Evolutionary conservation across 2,888 invertebrate genomes (phyloP).

Genomic region (Abrostola tripartita): DNA sequence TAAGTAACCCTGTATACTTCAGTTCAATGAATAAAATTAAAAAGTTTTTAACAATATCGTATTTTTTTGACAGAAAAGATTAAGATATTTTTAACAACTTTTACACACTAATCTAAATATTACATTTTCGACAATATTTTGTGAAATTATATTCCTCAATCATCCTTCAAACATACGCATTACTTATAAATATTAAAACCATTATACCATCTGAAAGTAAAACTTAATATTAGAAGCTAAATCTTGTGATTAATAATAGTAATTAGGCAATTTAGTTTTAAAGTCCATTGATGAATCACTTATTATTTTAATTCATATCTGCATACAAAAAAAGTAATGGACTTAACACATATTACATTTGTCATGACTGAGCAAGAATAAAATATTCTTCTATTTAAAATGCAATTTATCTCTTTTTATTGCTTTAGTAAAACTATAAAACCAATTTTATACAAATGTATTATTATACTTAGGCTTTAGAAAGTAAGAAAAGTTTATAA

Average conservation of each 20-base stretch:
- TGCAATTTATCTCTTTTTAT: too few species aligned
- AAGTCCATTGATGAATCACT: neutral
- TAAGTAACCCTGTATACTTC: too few species aligned
- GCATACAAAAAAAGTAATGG: too few species aligned
- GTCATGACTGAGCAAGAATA: too few species aligned
- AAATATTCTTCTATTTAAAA: too few species aligned
- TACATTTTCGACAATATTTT: neutral
- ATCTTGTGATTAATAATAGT: neutral
- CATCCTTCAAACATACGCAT: neutral
- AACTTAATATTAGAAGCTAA: neutral
- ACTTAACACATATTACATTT: too few species aligned
- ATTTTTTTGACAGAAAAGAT: neutral
- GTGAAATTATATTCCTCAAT: neutral
- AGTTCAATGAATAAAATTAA: neutral
- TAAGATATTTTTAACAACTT: neutral
- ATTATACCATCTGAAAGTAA: neutral
- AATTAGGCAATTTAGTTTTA: neutral
- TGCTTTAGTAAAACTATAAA: too few species aligned
- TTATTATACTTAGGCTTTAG: too few species aligned
- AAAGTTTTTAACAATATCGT: neutral
- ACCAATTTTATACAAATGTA: too few species aligned
- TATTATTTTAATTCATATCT: neutral
- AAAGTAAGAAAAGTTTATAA: too few species aligned
- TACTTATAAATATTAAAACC: conserved; percentile 5
- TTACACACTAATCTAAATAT: neutral